A percentile compares a stretch with the other conserved stretches of the same genome.
phyloP scores from a whole-genome alignment of 2,797 vertebrate genomes.

The Borostomias antarcticus region DNA sequence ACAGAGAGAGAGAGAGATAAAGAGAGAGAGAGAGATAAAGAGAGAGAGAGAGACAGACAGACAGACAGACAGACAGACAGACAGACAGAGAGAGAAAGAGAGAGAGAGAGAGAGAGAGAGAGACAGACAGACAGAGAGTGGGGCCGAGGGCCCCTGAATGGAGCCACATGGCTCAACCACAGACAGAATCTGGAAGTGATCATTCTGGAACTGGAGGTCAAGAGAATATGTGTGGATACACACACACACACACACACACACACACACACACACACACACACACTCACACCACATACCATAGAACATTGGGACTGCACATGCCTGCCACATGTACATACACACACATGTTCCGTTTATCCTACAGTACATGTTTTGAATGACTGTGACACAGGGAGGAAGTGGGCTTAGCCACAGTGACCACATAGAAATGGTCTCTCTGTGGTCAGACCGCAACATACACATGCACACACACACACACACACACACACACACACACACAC shows the following conservation, averaged over 20 bases:
- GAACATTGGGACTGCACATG: background rate
- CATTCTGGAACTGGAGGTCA: constrained; percentile 37
- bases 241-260: no score
- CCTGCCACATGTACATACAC: constrained; percentile 12
- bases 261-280: background rate
- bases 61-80: background rate
- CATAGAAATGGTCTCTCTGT: background rate
- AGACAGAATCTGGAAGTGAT: constrained; percentile 65
- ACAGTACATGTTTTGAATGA: background rate
- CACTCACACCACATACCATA: background rate
- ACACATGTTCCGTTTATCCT: background rate
- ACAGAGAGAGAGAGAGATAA: constrained; percentile 17
- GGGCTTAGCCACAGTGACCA: background rate
- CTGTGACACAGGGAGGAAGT: background rate
- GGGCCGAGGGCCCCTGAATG: constrained; percentile 37
- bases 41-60: background rate
- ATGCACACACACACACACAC: no score
- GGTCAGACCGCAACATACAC: background rate
- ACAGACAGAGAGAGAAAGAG: background rate
- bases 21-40: constrained; percentile 2
- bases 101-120: constrained; percentile 2
- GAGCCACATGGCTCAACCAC: constrained; percentile 47
- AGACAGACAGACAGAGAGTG: constrained; percentile 29
- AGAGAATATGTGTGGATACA: constrained; percentile 13
- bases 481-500: no score